Percentiles rank a stretch among this genome's conserved stretches.
These are phyloP conservation scores for Drosophila subpulchrella DNA, from an alignment of 1,140 invertebrate species.

Conservation along the genomic window DNA sequence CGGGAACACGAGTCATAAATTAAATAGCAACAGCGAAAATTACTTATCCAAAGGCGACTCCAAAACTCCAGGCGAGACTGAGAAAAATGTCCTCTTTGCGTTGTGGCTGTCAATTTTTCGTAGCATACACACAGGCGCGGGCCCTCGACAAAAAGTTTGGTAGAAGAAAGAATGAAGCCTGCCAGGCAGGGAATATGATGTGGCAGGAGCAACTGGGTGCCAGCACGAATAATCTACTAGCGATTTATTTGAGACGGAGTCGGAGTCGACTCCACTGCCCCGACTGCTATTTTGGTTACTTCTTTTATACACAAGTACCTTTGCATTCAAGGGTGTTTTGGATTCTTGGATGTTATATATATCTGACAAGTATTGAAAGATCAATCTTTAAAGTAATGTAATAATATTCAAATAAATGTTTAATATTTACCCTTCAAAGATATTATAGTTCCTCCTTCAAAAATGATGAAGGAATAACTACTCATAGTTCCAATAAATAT, in stretches of 20 bases:
- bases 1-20: slow-evolving; percentile 79
- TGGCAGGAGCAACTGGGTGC: slow-evolving; percentile 50
- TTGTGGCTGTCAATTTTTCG: slow-evolving; percentile 77
- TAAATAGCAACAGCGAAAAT: slow-evolving; percentile 82
- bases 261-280: slow-evolving; percentile 23
- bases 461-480: too few species aligned
- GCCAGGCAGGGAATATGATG: slow-evolving; percentile 4
- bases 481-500: too few species aligned
- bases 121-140: slow-evolving; percentile 75
- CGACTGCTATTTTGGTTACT: slow-evolving; percentile 77
- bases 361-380: too few species aligned
- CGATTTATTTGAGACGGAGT: slow-evolving; percentile 68
- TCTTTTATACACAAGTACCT: slow-evolving; percentile 44
- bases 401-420: too few species aligned
- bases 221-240: slow-evolving; percentile 81
- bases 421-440: too few species aligned
- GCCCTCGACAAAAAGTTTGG: slow-evolving; percentile 50
- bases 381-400: too few species aligned
- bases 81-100: slow-evolving; percentile 61
- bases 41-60: slow-evolving; percentile 64
- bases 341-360: neutral
- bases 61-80: neutral
- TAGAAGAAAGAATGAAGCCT: slow-evolving; percentile 30
- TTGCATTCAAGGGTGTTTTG: neutral
- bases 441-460: too few species aligned